Evolutionary conservation across 2,888 invertebrate genomes (phyloP), one percentile per base, ranked within the genome.

Genomic region (Lordiphosa fenestrarum): DNA sequence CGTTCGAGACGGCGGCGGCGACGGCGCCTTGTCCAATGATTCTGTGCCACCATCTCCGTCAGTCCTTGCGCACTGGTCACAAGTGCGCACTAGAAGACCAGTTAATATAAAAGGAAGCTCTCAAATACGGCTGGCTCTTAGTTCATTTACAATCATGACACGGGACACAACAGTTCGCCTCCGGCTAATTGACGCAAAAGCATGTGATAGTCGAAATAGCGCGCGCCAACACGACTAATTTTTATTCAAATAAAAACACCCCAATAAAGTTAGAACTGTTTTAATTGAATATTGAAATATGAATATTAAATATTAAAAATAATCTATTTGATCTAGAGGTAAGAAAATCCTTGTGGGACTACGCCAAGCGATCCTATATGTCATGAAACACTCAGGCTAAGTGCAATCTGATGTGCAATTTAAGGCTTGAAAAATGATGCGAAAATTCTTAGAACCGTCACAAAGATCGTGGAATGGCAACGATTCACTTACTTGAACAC

Each of bases 21-120:
- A 67, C 80, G 73, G 75, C 77, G 75, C 84, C 66, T 86, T 86
- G 86, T 75, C 71, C 76, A 81, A 60, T 83, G 84, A 68, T 47
- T 41, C 39, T 62, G 56, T 54, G 69, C 42, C 71, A 63, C 53
- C 63, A 61, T 62, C 67, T 59, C 58, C 52, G 72, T 71, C 71
- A 62, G 66, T 70, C 60, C 55, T 42, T 82, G 77, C 78, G 78
- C 85, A 83, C 53, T 81, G 61, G 41, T 44, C 57, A 40, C 65
- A 66, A 67, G 61, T 75, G 73, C 73, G 76, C 74, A 71, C 64
- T 72, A 64, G 54, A 53, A 35, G 46, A 37, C 54, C 52, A 66
- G 44, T 40, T 30, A 40, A 64, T 86, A 87, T 86, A 86, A 80
- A 86, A 86, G 84, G 72, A 77, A 68, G 64, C 35, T 19, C 67